Evolutionary conservation across 2,797 vertebrate genomes (phyloP), one percentile per base, ranked within the genome.

Genomic region (Pteropus rufus): DNA sequence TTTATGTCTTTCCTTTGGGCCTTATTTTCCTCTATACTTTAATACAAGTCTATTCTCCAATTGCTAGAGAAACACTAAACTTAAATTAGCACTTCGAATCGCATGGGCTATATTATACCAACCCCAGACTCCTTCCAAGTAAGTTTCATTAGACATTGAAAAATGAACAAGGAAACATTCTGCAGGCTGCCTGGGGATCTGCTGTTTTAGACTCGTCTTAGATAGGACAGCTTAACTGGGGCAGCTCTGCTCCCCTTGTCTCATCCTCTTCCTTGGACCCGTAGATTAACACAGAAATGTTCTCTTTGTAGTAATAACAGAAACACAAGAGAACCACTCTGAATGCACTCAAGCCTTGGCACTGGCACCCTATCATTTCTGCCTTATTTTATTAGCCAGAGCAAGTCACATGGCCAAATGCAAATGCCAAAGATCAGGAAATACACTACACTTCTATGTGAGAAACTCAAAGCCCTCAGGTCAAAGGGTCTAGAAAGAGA

Each of bases 1-100:
- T 91, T 77, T 80, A 67, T 2, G 31, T 60, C 31, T 70, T 85
- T 16, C 12, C 19, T 91, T 92, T 89, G 56, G 46, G 16, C n/a
- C 9, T 77, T 73, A 11, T 10, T n/a, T 0, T 73, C 36, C 34
- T 70, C 2, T 16, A 23, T 72, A 23, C 23, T 52, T 82, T 60
- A 60, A 5, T 75, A 21, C 26, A 88, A 73, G 91, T 41, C 19
- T 29, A 36, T 11, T 54, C 31, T 93, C n/a, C 15, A 65, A 10
- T 79, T 54, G 16, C 24, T 26, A 26, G 18, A 80, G 70, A 91
- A 69, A 80, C 5, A 70, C 4, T 56, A 92, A 36, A 60, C 26
- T 77, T 39, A 18, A 36, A 44, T 89, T 39, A 75, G 5, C 29
- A 44, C 31, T 72, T 94, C 34, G 46, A 15, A 15, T 1, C 18